Conservation (phyloP, 2,113 vertebrate species). For the Aix galericulata region DNA sequence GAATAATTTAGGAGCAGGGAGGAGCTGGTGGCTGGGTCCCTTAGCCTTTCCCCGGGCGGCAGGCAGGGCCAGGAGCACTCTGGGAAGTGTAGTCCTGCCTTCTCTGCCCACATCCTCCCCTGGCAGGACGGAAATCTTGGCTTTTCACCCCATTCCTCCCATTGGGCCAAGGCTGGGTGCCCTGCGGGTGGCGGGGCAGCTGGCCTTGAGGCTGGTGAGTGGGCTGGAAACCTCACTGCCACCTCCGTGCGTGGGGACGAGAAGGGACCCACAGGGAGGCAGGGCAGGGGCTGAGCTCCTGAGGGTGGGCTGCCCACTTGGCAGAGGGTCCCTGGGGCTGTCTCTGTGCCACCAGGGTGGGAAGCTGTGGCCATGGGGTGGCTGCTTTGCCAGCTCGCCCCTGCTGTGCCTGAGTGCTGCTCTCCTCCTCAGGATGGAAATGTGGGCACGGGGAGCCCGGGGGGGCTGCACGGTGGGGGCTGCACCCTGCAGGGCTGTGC, state of each 20-base stretch:
- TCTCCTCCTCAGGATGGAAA: neutral
- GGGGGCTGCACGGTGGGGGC: fast-evolving
- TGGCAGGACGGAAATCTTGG: neutral
- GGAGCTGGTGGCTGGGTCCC: constrained; percentile 38
- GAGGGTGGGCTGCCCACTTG: neutral
- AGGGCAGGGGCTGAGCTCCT: neutral
- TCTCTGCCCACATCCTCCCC: neutral
- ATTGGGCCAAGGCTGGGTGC: fast-evolving
- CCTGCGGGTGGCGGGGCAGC: neutral
- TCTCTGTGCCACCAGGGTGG: neutral
- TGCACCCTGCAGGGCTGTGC: neutral
- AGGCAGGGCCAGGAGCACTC: constrained; percentile 38
- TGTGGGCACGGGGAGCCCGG: fast-evolving
- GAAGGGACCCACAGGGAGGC: neutral
- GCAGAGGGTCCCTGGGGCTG: neutral
- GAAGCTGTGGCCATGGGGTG: fast-evolving
- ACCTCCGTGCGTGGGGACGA: neutral
- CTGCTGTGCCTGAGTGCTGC: fast-evolving
- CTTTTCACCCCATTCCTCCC: neutral
- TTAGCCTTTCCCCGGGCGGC: constrained; percentile 20
- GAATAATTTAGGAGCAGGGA: constrained; percentile 58
- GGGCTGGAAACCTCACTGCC: fast-evolving
- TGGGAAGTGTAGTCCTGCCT: constrained; percentile 68
- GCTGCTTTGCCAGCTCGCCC: neutral
- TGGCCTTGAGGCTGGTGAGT: neutral